Evolutionary conservation across 2,113 vertebrate species (phyloP).

Genomic region (Siniperca chuatsi): DNA sequence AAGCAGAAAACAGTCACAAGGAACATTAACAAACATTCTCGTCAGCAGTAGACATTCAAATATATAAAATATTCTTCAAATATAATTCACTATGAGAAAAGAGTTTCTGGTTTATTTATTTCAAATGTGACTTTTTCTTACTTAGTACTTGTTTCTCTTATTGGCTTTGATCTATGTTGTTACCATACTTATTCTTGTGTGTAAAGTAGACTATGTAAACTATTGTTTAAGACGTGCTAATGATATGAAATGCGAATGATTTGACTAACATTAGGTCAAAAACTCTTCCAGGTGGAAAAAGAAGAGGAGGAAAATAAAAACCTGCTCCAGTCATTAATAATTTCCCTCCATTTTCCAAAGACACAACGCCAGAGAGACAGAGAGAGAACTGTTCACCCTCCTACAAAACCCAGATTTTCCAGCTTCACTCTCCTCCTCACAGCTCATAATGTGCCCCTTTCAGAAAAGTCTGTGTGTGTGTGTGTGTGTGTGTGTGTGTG

Average conservation of each 20-base stretch:
- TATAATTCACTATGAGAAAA: no score
- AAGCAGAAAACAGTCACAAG: neutral
- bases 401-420: conserved; percentile 60
- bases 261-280: neutral
- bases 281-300: neutral
- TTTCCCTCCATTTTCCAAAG: conserved; percentile 54
- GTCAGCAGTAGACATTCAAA: no score
- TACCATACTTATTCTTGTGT: neutral
- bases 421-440: conserved; percentile 42
- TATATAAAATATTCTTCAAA: no score
- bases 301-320: conserved; percentile 25
- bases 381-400: conserved; percentile 49
- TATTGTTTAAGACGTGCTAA: neutral
- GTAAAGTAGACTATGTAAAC: neutral
- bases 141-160: neutral
- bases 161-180: neutral
- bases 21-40: no score
- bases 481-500: conserved; percentile 14
- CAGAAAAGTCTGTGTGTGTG: conserved; percentile 21
- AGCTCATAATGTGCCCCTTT: conserved; percentile 61
- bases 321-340: conserved; percentile 18
- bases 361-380: conserved; percentile 39
- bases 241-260: neutral
- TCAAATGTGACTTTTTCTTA: neutral
- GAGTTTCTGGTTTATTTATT: no score